Percentiles rank a stretch among this genome's conserved stretches.
phyloP scores from a whole-genome alignment of 2,113 vertebrate species.

The Prietella phreatophila region DNA sequence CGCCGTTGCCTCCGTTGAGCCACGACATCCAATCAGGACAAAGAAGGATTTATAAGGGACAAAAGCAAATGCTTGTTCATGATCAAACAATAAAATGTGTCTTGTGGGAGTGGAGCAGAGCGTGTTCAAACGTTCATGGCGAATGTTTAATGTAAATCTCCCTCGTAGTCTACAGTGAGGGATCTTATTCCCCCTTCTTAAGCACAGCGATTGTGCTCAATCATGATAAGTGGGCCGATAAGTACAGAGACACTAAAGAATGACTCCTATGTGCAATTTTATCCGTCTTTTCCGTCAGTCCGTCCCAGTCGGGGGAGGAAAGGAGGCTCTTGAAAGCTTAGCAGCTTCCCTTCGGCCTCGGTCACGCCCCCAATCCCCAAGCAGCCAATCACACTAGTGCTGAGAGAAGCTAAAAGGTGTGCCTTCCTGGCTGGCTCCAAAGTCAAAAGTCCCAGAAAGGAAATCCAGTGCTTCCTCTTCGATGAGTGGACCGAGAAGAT shows the following conservation, averaged over 20 bases:
- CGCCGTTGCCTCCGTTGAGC: constrained; percentile 19
- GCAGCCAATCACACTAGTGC: constrained; percentile 47
- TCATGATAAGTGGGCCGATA: background rate
- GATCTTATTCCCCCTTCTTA: background rate
- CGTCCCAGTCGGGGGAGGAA: constrained; percentile 38
- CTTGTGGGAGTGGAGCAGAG: constrained; percentile 1
- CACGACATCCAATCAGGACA: constrained; percentile 41
- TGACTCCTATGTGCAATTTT: constrained; percentile 37
- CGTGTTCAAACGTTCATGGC: background rate
- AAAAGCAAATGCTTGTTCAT: constrained; percentile 30
- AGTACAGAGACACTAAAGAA: constrained; percentile 27
- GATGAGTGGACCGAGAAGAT: constrained; percentile 51
- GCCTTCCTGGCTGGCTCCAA: constrained; percentile 43
- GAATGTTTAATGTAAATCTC: constrained; percentile 33
- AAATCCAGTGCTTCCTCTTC: constrained; percentile 45
- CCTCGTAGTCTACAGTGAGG: constrained; percentile 15
- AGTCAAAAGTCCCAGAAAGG: constrained; percentile 45
- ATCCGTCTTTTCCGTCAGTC: constrained; percentile 50
- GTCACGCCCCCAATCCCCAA: constrained; percentile 35
- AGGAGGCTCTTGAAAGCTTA: constrained; percentile 21
- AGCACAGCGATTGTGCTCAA: constrained; percentile 17
- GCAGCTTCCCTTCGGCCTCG: constrained; percentile 25
- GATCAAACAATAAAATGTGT: constrained; percentile 46
- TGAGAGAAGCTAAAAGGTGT: constrained; percentile 28
- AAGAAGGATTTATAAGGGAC: constrained; percentile 21